A percentile compares a stretch with the other conserved stretches of the same genome.
Conservation (phyloP, 2,113 vertebrate species). For the Xiphorhynchus elegans region DNA sequence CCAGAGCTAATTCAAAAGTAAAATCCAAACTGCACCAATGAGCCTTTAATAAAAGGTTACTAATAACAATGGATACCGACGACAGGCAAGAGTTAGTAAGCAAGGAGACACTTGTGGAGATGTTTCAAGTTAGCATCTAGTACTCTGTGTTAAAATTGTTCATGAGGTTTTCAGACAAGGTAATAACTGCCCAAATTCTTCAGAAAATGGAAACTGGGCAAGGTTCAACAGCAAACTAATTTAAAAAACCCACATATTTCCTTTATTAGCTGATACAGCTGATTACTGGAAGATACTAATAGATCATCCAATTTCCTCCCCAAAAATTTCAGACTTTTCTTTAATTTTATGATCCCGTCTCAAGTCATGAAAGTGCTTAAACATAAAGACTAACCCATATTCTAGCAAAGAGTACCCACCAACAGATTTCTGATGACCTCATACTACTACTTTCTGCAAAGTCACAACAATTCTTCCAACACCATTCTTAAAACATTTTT, state of each 20-base stretch:
- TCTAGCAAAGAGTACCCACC: background rate
- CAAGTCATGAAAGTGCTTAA: background rate
- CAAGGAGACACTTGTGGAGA: background rate
- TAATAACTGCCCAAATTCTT: background rate
- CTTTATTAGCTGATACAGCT: background rate
- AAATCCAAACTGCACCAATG: background rate
- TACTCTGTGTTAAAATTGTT: background rate
- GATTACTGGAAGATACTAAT: background rate
- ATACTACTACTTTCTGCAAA: background rate
- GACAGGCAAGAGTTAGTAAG: background rate
- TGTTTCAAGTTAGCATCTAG: background rate
- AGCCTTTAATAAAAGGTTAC: background rate
- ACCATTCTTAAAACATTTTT: background rate
- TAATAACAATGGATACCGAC: background rate
- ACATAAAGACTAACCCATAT: background rate
- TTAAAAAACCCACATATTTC: background rate
- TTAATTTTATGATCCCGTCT: background rate
- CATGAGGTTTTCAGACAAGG: background rate
- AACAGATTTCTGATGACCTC: background rate
- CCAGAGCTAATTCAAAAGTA: background rate
- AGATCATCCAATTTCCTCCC: background rate
- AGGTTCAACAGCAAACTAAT: background rate
- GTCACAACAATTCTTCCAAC: background rate
- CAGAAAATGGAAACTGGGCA: background rate
- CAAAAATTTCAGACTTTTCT: background rate